Evolutionary conservation across 2,888 invertebrate species (phyloP).

Genomic region (Onchidella celtica): DNA sequence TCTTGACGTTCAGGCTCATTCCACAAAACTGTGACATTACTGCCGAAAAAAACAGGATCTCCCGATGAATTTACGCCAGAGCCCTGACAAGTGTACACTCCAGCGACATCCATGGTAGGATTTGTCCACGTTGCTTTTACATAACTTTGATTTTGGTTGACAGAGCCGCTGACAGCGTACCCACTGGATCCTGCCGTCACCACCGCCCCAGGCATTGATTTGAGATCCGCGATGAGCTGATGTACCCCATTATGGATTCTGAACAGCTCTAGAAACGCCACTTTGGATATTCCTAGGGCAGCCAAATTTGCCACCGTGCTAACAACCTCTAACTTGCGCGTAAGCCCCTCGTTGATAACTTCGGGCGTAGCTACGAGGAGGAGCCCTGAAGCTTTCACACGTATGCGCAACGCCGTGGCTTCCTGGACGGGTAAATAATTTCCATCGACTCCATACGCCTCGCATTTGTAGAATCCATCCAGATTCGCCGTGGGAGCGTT

Average conservation of each 20-base stretch:
- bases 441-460: neutral
- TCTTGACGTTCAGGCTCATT: neutral
- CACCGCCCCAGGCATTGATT: neutral
- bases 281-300: neutral
- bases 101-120: neutral
- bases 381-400: neutral
- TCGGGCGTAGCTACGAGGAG: neutral
- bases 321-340: neutral
- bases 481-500: neutral
- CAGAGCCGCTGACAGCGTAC: neutral
- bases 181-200: neutral
- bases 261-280: neutral
- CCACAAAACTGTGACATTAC: neutral
- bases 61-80: neutral
- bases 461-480: neutral
- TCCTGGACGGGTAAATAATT: neutral
- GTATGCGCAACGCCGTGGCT: neutral
- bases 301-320: neutral
- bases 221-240: neutral
- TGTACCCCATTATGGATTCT: neutral
- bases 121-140: neutral
- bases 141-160: neutral
- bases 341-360: neutral
- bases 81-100: neutral
- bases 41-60: neutral